Evolutionary conservation across 2,797 vertebrate genomes (phyloP).

Genomic region (Hylomyscus alleni): DNA sequence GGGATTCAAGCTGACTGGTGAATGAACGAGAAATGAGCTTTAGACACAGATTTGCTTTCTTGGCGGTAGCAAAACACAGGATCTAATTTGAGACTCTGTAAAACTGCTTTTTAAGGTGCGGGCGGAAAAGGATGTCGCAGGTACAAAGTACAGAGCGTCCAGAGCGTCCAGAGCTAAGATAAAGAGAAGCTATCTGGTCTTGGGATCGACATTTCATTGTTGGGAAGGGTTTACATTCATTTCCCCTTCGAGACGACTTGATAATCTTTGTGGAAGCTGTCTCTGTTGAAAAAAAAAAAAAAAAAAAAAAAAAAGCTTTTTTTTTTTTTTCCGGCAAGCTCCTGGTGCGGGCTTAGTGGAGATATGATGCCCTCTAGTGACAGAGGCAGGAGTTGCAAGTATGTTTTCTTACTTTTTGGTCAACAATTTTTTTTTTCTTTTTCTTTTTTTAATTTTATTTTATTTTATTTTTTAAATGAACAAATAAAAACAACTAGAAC

Average conservation of each 20-base stretch:
- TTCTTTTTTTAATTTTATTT: too few species aligned
- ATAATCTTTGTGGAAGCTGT: slow-evolving; percentile 62
- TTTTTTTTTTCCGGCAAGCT: rapidly evolving
- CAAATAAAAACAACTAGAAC: too few species aligned
- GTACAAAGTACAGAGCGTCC: neutral
- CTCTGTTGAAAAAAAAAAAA: neutral
- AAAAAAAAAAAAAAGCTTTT: neutral
- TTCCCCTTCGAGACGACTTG: neutral
- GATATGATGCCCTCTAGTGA: slow-evolving; percentile 69
- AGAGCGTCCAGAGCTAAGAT: neutral
- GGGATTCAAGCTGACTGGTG: slow-evolving; percentile 38
- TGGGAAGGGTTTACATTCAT: slow-evolving; percentile 54
- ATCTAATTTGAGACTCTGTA: neutral
- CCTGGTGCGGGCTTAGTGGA: neutral
- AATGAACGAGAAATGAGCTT: slow-evolving; percentile 24
- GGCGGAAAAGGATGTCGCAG: neutral
- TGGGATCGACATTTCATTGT: slow-evolving; percentile 28
- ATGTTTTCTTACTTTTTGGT: neutral
- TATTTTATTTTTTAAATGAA: too few species aligned
- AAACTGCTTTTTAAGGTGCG: slow-evolving; percentile 23
- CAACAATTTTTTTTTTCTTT: neutral
- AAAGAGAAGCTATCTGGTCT: neutral
- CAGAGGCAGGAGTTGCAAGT: neutral
- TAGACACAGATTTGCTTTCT: neutral
- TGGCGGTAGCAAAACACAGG: neutral